Percentiles rank a stretch among this genome's conserved stretches.
These are phyloP conservation scores for Origma solitaria DNA, from an alignment of 2,113 vertebrate species.

Conservation along the genomic window DNA sequence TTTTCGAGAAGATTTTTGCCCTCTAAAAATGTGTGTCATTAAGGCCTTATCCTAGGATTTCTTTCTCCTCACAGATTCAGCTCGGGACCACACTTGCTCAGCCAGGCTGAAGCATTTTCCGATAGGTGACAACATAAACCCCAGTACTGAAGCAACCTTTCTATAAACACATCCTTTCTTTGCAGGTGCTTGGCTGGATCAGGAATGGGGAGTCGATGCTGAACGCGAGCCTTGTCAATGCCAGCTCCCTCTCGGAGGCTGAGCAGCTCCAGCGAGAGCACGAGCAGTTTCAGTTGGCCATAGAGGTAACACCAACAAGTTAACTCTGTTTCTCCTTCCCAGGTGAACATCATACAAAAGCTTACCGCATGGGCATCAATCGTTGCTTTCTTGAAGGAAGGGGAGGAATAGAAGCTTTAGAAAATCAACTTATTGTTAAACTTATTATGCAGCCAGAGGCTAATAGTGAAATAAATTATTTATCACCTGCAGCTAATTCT, in stretches of 20 bases:
- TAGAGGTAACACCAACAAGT: constrained; percentile 80
- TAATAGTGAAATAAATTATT: neutral
- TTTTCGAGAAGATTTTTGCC: neutral
- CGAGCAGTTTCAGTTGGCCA: constrained; percentile 96
- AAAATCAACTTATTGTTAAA: neutral
- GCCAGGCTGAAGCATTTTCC: neutral
- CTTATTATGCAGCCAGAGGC: neutral
- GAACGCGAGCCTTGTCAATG: constrained; percentile 94
- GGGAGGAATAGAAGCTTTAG: neutral
- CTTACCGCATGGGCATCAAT: neutral
- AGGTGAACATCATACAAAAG: neutral
- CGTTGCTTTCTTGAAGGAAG: neutral
- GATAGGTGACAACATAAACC: neutral
- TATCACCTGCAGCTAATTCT: neutral
- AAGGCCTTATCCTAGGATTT: neutral
- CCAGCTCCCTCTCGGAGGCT: constrained; percentile 95
- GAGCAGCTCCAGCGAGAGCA: constrained; percentile 97
- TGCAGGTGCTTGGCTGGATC: constrained; percentile 96
- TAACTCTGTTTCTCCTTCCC: neutral
- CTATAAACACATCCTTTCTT: neutral
- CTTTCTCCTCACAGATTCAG: neutral
- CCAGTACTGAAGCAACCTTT: neutral
- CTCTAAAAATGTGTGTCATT: neutral
- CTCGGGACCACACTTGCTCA: neutral
- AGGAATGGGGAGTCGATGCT: constrained; percentile 98